Conservation (phyloP, 2,888 invertebrate genomes). For the Cosmopolites sordidus region DNA sequence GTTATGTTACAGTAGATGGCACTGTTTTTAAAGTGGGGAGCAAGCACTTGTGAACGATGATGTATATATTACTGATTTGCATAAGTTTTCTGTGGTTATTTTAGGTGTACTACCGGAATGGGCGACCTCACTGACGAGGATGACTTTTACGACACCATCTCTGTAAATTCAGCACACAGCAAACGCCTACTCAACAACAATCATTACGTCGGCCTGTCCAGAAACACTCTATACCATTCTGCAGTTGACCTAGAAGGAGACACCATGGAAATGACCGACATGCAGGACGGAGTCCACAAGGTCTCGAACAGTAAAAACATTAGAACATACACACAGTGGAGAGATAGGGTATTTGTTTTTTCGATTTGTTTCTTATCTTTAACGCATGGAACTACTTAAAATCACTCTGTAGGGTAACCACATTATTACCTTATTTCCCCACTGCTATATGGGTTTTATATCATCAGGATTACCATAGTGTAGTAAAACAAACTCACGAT, state of each 20-base stretch:
- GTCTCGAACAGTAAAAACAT: constrained; percentile 53
- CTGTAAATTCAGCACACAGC: constrained; percentile 38
- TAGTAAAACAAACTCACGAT: too few relatives aligned
- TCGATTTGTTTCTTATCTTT: constrained; percentile 16
- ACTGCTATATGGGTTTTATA: constrained; percentile 30
- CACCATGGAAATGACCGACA: constrained; percentile 39
- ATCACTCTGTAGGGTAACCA: constrained; percentile 4
- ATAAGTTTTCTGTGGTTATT: too few relatives aligned
- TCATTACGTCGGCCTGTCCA: constrained; percentile 52
- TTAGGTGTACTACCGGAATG: constrained; percentile 27
- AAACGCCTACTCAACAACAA: constrained; percentile 37
- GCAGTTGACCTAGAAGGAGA: constrained; percentile 51
- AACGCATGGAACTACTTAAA: constrained; percentile 11
- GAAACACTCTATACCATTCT: constrained; percentile 59
- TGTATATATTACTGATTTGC: too few relatives aligned
- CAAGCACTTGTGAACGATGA: too few relatives aligned
- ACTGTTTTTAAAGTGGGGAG: too few relatives aligned
- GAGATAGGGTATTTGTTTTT: constrained; percentile 53
- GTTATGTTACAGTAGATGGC: too few relatives aligned
- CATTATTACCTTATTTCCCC: constrained; percentile 37
- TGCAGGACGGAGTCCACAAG: constrained; percentile 44
- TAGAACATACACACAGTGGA: constrained; percentile 58
- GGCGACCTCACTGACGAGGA: constrained; percentile 39
- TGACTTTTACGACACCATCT: constrained; percentile 47
- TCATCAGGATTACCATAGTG: too few relatives aligned